phyloP scores from a whole-genome alignment of 2,113 vertebrate species.

The Grammomys dolichurus region DNA sequence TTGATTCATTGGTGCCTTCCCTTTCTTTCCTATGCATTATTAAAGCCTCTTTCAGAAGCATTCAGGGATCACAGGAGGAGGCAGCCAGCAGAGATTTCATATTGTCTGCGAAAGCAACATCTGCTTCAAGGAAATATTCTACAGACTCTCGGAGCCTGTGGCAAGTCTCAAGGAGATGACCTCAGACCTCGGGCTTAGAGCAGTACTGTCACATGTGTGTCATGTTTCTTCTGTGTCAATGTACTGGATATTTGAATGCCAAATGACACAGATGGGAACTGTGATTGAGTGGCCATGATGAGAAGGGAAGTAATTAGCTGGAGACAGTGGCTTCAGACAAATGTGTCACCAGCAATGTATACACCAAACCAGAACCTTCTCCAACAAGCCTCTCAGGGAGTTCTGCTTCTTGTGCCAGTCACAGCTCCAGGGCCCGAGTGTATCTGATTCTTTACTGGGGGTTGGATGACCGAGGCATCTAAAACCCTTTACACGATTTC shows the following conservation, averaged over 20 bases:
- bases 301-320: conserved; percentile 53
- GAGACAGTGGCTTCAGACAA: not conserved
- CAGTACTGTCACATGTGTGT: conserved; percentile 12
- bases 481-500: not conserved
- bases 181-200: not conserved
- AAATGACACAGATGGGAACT: not conserved
- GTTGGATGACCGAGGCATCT: not conserved
- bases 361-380: not conserved
- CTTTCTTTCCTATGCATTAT: conserved; percentile 72
- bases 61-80: conserved; percentile 45
- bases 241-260: not conserved
- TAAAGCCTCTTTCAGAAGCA: conserved; percentile 72
- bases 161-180: conserved; percentile 3
- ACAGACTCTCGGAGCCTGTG: conserved; percentile 24
- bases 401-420: conserved; percentile 30
- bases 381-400: not conserved
- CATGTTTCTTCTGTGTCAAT: conserved; percentile 14
- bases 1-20: conserved; percentile 63
- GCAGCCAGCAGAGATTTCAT: conserved; percentile 48
- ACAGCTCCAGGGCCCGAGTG: not conserved
- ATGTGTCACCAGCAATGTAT: conserved; percentile 16
- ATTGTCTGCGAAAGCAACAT: conserved; percentile 35
- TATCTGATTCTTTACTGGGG: not conserved
- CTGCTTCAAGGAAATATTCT: conserved; percentile 44
- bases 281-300: not conserved